Conservation (phyloP, 2,797 vertebrate species). For the Vespertilio murinus region DNA sequence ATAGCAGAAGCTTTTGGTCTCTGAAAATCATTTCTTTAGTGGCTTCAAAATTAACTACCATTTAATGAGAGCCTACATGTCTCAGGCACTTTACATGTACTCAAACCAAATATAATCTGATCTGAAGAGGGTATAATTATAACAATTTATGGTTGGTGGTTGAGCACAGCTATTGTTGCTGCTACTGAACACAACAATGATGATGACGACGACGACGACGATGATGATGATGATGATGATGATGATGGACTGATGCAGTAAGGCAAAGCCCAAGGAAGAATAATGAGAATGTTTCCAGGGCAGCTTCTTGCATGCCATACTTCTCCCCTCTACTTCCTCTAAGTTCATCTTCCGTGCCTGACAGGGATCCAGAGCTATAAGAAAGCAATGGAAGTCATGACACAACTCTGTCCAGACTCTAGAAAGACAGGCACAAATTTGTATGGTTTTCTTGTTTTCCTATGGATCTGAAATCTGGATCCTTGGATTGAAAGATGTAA, state of each 20-base stretch:
- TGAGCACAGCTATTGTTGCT: background rate
- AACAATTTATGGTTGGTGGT: background rate
- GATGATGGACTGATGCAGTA: background rate
- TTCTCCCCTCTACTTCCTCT: background rate
- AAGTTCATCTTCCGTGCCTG: background rate
- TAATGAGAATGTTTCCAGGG: background rate
- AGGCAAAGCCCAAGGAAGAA: background rate
- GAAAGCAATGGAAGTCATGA: background rate
- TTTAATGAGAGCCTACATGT: background rate
- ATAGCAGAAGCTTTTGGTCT: background rate
- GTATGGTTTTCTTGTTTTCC: background rate
- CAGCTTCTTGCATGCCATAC: background rate
- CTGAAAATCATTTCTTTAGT: background rate
- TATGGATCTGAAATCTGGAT: background rate
- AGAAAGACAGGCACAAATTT: background rate
- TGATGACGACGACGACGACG: too few relatives aligned
- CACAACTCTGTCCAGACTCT: background rate
- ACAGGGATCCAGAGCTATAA: background rate
- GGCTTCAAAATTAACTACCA: slow-evolving; percentile 33
- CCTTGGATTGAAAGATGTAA: background rate
- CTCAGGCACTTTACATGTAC: background rate
- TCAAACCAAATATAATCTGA: background rate
- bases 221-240: background rate
- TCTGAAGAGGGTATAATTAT: background rate
- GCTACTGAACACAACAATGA: background rate